These are phyloP conservation scores for Galeopsomyia nigrocyanea DNA, from an alignment of 2,888 invertebrate species.

Conservation along the genomic window DNA sequence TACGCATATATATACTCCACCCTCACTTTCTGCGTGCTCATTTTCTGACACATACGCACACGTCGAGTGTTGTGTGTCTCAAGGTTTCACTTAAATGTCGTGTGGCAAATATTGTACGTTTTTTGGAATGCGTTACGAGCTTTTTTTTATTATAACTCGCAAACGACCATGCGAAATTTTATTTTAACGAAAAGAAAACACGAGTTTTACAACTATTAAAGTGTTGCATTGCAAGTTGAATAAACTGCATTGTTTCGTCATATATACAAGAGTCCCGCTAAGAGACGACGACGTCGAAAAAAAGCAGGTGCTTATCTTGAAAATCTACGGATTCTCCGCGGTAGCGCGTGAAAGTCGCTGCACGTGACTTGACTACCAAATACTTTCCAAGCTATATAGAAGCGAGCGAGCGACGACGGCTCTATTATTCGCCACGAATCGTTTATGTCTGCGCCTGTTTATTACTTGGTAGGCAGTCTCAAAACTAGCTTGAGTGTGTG, in stretches of 20 bases:
- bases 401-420: not conserved
- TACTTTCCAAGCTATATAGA: slow-evolving; percentile 1
- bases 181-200: no score
- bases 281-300: slow-evolving; percentile 3
- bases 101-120: not conserved
- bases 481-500: no score
- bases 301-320: slow-evolving; percentile 22
- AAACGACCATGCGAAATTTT: no score
- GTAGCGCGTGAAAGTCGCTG: slow-evolving; percentile 39
- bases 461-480: not conserved
- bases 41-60: no score
- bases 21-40: slow-evolving; percentile 10
- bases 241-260: no score
- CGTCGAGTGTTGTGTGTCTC: not conserved
- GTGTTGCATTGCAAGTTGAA: no score
- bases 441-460: slow-evolving; percentile 10
- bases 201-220: no score
- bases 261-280: not conserved
- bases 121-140: not conserved
- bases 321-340: slow-evolving; percentile 31
- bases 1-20: not conserved
- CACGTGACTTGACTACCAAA: slow-evolving; percentile 40
- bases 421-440: slow-evolving; percentile 8
- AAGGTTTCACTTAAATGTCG: slow-evolving; percentile 1
- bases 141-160: not conserved